Conservation (phyloP, 2,797 vertebrate genomes). For the Anomalospiza imberbis region DNA sequence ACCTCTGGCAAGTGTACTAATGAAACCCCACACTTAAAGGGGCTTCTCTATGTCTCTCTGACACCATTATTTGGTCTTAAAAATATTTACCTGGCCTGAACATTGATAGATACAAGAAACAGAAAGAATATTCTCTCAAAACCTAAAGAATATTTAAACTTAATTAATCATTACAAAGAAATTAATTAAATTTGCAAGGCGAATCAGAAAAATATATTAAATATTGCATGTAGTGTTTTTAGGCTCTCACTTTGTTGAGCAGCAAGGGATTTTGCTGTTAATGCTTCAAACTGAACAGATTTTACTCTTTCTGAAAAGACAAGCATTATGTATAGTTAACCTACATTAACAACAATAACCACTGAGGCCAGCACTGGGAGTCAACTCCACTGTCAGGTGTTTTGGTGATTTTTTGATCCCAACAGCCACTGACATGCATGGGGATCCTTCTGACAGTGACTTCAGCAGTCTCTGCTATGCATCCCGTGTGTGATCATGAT, state of each 20-base stretch:
- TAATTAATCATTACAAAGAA: neutral
- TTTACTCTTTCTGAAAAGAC: neutral
- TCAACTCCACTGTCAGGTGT: neutral
- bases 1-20: neutral
- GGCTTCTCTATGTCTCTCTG: neutral
- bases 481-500: fast-evolving
- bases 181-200: neutral
- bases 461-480: neutral
- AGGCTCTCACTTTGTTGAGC: neutral
- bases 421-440: neutral
- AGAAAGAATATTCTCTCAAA: neutral
- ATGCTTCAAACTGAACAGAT: neutral
- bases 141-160: neutral
- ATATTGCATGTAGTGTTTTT: neutral
- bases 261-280: neutral
- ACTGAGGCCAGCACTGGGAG: neutral
- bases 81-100: neutral
- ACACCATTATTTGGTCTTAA: neutral
- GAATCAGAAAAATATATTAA: neutral
- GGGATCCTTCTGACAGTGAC: neutral
- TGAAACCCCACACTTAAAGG: neutral
- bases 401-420: neutral
- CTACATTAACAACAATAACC: neutral
- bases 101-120: neutral
- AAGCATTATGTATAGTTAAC: neutral